Evolutionary conservation across 2,888 invertebrate genomes (phyloP).

Genomic region (Drosophila setosimentum): DNA sequence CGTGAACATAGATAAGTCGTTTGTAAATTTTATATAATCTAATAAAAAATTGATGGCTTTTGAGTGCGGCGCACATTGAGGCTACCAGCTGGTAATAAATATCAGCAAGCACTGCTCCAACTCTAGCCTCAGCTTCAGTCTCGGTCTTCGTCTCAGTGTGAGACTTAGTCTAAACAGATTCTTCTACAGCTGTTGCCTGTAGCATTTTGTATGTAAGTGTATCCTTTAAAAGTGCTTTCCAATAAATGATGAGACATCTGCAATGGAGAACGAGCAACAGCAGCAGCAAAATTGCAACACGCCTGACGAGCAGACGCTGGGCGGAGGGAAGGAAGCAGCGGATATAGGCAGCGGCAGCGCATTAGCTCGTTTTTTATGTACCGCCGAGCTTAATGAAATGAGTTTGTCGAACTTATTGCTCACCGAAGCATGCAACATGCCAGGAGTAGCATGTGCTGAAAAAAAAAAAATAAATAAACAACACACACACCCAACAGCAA

Average conservation of each 20-base stretch:
- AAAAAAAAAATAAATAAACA: constrained; percentile 1
- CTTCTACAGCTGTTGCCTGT: constrained; percentile 21
- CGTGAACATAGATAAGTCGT: constrained; percentile 76
- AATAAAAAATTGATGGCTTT: constrained; percentile 80
- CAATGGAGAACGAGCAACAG: constrained; percentile 24
- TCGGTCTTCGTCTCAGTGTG: constrained; percentile 9
- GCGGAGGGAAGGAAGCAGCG: not conserved
- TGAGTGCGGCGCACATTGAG: constrained; percentile 63
- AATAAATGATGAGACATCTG: constrained; percentile 76
- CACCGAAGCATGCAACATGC: constrained; percentile 74
- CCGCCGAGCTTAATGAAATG: constrained; percentile 75
- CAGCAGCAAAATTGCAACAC: constrained; percentile 36
- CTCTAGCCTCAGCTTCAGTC: constrained; percentile 7
- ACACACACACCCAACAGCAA: not conserved
- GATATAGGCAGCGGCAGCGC: constrained; percentile 38
- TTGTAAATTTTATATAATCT: constrained; percentile 82
- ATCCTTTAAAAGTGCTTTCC: constrained; percentile 76
- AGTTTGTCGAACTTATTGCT: constrained; percentile 78
- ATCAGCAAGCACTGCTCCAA: constrained; percentile 52
- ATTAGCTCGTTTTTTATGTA: constrained; percentile 75
- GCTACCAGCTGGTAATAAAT: constrained; percentile 66
- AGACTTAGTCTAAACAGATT: constrained; percentile 35
- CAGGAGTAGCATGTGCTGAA: constrained; percentile 41
- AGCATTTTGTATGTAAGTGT: constrained; percentile 41
- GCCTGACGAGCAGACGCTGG: not conserved